Conservation (phyloP, 2,113 vertebrate genomes). For the Notothenia rossii region DNA sequence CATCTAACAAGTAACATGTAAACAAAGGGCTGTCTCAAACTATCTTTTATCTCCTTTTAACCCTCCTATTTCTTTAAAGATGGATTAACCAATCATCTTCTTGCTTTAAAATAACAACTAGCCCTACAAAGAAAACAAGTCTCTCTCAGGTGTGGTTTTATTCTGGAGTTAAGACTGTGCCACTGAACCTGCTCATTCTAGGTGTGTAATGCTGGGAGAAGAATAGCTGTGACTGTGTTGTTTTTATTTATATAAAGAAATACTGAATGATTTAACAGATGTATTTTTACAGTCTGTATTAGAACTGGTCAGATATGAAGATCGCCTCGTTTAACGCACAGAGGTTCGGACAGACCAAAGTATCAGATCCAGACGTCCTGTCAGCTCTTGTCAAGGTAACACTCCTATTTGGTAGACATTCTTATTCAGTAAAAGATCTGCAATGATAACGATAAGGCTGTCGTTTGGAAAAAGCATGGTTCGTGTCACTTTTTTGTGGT, state of each 20-base stretch:
- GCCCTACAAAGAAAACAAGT: neutral
- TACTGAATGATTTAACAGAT: neutral
- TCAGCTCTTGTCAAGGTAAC: slow-evolving; percentile 64
- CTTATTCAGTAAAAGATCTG: neutral
- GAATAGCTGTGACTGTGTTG: neutral
- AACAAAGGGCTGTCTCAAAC: slow-evolving; percentile 28
- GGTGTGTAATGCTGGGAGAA: neutral
- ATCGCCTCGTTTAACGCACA: slow-evolving; percentile 66
- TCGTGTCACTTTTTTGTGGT: neutral
- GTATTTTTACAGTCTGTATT: neutral
- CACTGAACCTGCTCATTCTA: neutral
- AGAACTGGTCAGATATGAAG: slow-evolving; percentile 54
- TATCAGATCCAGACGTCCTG: slow-evolving; percentile 50
- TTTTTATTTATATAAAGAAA: neutral
- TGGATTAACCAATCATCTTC: neutral
- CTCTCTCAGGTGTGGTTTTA: slow-evolving; percentile 5
- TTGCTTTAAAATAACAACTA: slow-evolving; percentile 26
- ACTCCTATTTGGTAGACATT: neutral
- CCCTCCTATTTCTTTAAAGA: neutral
- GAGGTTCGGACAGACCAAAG: slow-evolving; percentile 60
- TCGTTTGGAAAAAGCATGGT: too few species aligned
- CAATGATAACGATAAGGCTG: neutral
- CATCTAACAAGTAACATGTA: neutral
- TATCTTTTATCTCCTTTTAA: neutral
- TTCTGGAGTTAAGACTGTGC: neutral